phyloP scores from a whole-genome alignment of 2,888 invertebrate species.

The Altica lythri region DNA sequence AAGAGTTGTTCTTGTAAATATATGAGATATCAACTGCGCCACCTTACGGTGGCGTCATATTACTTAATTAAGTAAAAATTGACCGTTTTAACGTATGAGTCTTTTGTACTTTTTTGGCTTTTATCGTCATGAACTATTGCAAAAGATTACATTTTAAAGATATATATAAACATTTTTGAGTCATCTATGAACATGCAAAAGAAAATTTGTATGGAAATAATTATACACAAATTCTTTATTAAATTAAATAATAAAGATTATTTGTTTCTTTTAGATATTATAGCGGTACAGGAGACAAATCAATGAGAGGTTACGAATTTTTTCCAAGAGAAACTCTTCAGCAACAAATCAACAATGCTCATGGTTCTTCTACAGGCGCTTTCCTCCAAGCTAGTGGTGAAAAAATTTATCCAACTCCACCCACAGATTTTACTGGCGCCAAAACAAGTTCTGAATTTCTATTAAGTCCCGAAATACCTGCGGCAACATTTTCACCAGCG shows the following conservation, averaged over 20 bases:
- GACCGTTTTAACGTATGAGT: too few relatives aligned
- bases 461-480: conserved; percentile 49
- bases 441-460: conserved; percentile 51
- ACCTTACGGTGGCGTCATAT: too few relatives aligned
- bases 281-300: conserved; percentile 82
- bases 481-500: conserved; percentile 41
- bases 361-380: conserved; percentile 60
- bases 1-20: too few relatives aligned
- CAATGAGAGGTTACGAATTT: conserved; percentile 77
- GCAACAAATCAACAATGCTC: conserved; percentile 62
- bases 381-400: conserved; percentile 62
- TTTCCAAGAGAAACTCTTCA: conserved; percentile 73
- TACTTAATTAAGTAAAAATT: too few relatives aligned
- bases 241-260: background rate
- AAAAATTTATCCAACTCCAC: conserved; percentile 56
- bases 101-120: too few relatives aligned
- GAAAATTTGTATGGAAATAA: too few relatives aligned
- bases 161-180: too few relatives aligned
- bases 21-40: too few relatives aligned
- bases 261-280: conserved; percentile 63
- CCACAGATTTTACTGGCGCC: conserved; percentile 49
- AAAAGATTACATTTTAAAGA: too few relatives aligned
- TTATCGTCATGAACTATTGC: too few relatives aligned
- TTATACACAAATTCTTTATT: too few relatives aligned
- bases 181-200: too few relatives aligned